Conservation (phyloP, 2,888 invertebrate genomes). For the Tanytarsus gracilentus region DNA sequence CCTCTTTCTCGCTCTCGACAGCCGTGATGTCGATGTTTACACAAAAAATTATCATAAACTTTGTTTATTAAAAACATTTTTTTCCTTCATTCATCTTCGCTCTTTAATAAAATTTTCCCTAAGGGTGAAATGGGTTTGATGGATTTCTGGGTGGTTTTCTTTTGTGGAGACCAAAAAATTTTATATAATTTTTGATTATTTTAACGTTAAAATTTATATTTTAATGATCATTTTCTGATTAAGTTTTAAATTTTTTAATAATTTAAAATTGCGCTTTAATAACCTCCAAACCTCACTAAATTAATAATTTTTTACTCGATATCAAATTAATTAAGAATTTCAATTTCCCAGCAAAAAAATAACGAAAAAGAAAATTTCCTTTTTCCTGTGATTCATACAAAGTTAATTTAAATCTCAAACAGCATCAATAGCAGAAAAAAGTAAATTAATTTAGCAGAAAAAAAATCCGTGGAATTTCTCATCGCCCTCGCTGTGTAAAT, state of each 20-base stretch:
- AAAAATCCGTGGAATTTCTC: slow-evolving; percentile 25
- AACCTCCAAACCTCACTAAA: too few species aligned
- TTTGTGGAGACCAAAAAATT: too few species aligned
- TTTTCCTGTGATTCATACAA: not conserved
- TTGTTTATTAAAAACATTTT: slow-evolving; percentile 25
- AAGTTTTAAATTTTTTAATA: too few species aligned
- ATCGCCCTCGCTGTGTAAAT: not conserved
- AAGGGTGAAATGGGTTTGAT: too few species aligned
- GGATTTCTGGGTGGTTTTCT: too few species aligned
- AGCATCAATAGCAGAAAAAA: slow-evolving; percentile 9
- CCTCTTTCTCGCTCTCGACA: not conserved
- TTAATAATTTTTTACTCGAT: slow-evolving; percentile 22
- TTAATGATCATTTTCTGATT: too few species aligned
- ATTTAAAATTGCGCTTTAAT: too few species aligned
- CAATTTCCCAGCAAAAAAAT: not conserved
- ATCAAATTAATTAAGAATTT: slow-evolving; percentile 28
- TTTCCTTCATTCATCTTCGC: slow-evolving; percentile 13
- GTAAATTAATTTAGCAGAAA: slow-evolving; percentile 28
- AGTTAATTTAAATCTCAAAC: slow-evolving; percentile 28
- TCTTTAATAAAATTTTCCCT: not conserved
- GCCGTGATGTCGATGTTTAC: not conserved
- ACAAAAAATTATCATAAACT: slow-evolving; percentile 24
- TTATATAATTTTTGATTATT: too few species aligned
- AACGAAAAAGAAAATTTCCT: slow-evolving; percentile 10
- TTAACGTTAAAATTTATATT: too few species aligned